Percentiles rank a stretch among this genome's conserved stretches.
Conservation (phyloP, 2,113 vertebrate genomes). For the Macrotis lagotis region DNA sequence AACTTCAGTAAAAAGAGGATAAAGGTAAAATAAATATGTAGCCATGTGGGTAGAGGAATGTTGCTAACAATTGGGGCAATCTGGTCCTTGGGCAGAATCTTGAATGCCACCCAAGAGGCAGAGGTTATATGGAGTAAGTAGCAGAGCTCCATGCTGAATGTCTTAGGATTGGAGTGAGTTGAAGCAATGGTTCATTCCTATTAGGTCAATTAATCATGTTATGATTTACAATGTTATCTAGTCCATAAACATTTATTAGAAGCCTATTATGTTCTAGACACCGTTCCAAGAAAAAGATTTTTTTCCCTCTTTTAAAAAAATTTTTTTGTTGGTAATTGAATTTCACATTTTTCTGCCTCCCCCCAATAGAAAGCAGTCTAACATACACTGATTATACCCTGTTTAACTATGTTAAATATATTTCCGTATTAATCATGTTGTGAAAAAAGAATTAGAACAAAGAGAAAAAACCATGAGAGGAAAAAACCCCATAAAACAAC, state of each 20-base stretch:
- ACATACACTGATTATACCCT: no score
- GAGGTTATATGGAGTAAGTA: background rate
- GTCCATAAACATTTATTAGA: conserved; percentile 17
- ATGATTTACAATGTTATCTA: background rate
- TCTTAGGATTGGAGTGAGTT: background rate
- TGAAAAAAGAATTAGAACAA: no score
- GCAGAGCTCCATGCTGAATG: background rate
- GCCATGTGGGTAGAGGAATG: background rate
- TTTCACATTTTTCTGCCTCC: no score
- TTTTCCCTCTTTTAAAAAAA: no score
- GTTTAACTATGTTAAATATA: no score
- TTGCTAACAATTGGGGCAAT: background rate
- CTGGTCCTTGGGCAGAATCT: background rate
- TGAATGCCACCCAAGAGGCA: background rate
- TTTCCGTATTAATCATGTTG: no score
- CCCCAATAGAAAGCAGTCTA: no score
- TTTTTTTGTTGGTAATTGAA: no score
- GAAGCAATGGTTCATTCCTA: background rate
- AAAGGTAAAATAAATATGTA: background rate
- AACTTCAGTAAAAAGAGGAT: background rate
- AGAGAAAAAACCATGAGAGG: no score
- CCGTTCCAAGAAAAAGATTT: background rate
- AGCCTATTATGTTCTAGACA: background rate
- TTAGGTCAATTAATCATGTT: background rate
- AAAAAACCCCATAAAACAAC: no score